Base-by-base conservation (phyloP, 2,888 invertebrate genomes). In the Bellardia bayeri region DNA sequence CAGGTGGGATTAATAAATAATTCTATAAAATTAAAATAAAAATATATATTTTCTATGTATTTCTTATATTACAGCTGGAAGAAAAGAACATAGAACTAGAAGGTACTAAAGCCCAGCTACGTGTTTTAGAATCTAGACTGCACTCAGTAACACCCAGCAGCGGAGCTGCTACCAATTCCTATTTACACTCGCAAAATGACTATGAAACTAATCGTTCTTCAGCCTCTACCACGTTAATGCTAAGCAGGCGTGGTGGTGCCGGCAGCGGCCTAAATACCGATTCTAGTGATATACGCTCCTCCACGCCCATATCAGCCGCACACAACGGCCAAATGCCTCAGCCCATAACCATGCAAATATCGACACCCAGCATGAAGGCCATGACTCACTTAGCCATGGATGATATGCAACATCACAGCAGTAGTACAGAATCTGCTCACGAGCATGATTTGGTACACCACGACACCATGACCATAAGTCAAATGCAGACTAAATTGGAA, bases 21-120 rank as follows among this genome's bases (percentile, higher is more conserved):
- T 7, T 23, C 9, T 58, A 2, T 13, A 37, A 49, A 51, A 33
- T 30, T 40, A 23, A 42, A 16, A 16, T 0, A 7, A 23, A 56
- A 23, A 33, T 0, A 51, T 45, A 66, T 23, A 40, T 6, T 23
- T 7, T 58, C 23, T 49, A 63, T 33, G 2, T 11, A 2, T 49
- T 54, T 74, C 71, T 75, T 23, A 58, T 8, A 3, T 71, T 86
- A 0, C 90, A 97, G 97, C 94, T 97, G 90, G 97, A 97, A 93
- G 97, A 97, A 93, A 96, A 96, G 92, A 96, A 96, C 91, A 97
- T 97, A 90, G 97, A 97, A 92, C 91, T 97, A 90, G 97, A 97
- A 93, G 97, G 97, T n/a, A 97, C 97, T 16, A 95, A 95, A 88
- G 97, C 97, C 1, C 95, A 96, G 83, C 95, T 97, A 82, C 95